Percentiles rank a stretch among this genome's conserved stretches.
phyloP scores from a whole-genome alignment of 2,113 vertebrate species.

The Anhinga rufa region DNA sequence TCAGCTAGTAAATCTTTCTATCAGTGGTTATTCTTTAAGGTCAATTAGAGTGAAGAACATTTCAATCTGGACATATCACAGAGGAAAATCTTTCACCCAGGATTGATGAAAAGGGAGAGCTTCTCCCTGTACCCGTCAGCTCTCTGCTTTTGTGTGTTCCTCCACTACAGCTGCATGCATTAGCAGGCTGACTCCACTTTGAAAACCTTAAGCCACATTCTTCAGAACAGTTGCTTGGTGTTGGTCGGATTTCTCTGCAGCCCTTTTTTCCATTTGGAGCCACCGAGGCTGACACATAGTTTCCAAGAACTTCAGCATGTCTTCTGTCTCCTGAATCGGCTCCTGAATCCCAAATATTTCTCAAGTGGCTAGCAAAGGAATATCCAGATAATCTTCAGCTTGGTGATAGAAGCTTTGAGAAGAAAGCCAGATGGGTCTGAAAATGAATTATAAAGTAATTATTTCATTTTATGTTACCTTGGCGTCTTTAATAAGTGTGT shows the following conservation, averaged over 20 bases:
- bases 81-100: not conserved
- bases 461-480: not conserved
- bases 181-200: slow-evolving; percentile 64
- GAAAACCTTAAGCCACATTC: slow-evolving; percentile 76
- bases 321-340: slow-evolving; percentile 65
- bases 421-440: slow-evolving; percentile 15
- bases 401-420: not conserved
- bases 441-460: not conserved
- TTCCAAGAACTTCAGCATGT: slow-evolving; percentile 72
- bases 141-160: slow-evolving; percentile 45
- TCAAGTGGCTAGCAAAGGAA: slow-evolving; percentile 37
- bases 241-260: slow-evolving; percentile 72
- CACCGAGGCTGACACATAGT: slow-evolving; percentile 68
- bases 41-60: not conserved
- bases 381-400: slow-evolving; percentile 27
- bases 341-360: slow-evolving; percentile 76
- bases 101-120: not conserved
- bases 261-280: slow-evolving; percentile 71
- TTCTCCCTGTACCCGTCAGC: slow-evolving; percentile 11
- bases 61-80: not conserved
- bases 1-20: slow-evolving; percentile 25
- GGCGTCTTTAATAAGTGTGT: not conserved
- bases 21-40: slow-evolving; percentile 3
- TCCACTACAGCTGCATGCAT: slow-evolving; percentile 68
- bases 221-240: slow-evolving; percentile 76